phyloP scores from a whole-genome alignment of 2,888 invertebrate genomes.

The Parnassius orleans region DNA sequence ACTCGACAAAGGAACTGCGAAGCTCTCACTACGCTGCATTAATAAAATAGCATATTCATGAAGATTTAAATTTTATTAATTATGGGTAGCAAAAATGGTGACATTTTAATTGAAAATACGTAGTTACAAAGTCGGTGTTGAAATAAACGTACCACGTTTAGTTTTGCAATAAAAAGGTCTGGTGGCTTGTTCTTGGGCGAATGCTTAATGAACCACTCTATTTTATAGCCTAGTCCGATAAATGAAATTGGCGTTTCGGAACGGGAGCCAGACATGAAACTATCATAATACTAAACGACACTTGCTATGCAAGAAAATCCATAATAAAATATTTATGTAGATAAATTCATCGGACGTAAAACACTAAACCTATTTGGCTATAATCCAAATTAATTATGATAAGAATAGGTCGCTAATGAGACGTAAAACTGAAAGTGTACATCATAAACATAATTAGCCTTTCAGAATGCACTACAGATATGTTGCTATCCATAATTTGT shows the following conservation, averaged over 20 bases:
- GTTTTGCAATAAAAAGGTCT: slow-evolving; percentile 68
- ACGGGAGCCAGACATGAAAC: slow-evolving; percentile 48
- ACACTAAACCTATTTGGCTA: slow-evolving; percentile 40
- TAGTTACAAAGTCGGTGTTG: slow-evolving; percentile 48
- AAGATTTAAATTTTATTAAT: slow-evolving; percentile 54
- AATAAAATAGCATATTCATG: slow-evolving; percentile 51
- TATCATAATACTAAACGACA: slow-evolving; percentile 67
- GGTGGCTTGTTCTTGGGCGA: slow-evolving; percentile 44
- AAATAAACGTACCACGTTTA: slow-evolving; percentile 51
- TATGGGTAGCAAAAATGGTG: slow-evolving; percentile 39
- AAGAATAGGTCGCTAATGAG: slow-evolving; percentile 42
- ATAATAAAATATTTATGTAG: slow-evolving; percentile 65
- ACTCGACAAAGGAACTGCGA: slow-evolving; percentile 23
- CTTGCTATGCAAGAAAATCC: slow-evolving; percentile 55
- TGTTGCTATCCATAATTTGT: too few species aligned
- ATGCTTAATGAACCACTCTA: slow-evolving; percentile 69
- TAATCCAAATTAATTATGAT: slow-evolving; percentile 42
- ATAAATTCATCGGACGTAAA: slow-evolving; percentile 50
- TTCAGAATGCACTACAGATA: slow-evolving; percentile 1
- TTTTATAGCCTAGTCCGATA: slow-evolving; percentile 70
- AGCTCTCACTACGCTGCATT: slow-evolving; percentile 33
- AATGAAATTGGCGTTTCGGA: slow-evolving; percentile 55
- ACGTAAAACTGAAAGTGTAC: slow-evolving; percentile 41
- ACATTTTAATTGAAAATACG: slow-evolving; percentile 45
- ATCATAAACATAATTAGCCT: slow-evolving; percentile 37